Base-by-base conservation (phyloP, 2,113 vertebrate species). In the Aegotheles bennettii region DNA sequence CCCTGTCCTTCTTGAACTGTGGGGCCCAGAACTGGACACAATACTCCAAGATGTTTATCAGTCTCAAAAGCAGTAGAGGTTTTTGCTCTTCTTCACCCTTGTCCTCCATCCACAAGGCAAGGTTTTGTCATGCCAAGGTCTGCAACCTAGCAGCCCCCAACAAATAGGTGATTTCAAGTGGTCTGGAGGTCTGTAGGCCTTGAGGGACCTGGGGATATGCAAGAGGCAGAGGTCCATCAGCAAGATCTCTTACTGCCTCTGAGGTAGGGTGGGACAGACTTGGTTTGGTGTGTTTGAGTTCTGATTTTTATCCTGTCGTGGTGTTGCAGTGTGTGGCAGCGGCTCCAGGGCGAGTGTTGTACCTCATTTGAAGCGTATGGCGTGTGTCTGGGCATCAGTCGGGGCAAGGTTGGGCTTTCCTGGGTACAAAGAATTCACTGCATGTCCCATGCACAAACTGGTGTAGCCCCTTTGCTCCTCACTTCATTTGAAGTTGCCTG, bases 391-490 rank as follows among this genome's bases (percentile, higher is more conserved):
- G 28, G 6, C 25, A 24, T 68, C 33, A 16, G 35, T 0, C 1
- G 50, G 33, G 47, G 40, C 19, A 25, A 6, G 9, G 13, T 25
- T 42, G 33, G 45, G 21, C 33, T 51, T 74, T 74, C 21, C 36
- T 19, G 8, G 45, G 35, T 36, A 19, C 5, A 23, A 14, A 11
- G 18, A 45, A 24, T 14, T 26, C 4, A 10, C 7, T 18, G 35
- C 2, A 0, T 0, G 0, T 56, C 47, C 67, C 17, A 3, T 1
- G 12, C 1, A 2, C 16, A 45, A 60, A 8, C 10, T 1, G 4
- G 45, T 0, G 1, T 26, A 59, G 40, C 19, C 24, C 8, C 8
- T 45, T 64, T 61, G 25, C 54, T 50, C 40, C 48, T 53, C 51
- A 9, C n/a, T 33, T 47, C 51, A 12, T 16, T 21, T 63, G 31